Percentiles rank a stretch among this genome's conserved stretches.
These are phyloP conservation scores for Glareola pratincola DNA, from an alignment of 2,113 vertebrate genomes.

Conservation along the genomic window DNA sequence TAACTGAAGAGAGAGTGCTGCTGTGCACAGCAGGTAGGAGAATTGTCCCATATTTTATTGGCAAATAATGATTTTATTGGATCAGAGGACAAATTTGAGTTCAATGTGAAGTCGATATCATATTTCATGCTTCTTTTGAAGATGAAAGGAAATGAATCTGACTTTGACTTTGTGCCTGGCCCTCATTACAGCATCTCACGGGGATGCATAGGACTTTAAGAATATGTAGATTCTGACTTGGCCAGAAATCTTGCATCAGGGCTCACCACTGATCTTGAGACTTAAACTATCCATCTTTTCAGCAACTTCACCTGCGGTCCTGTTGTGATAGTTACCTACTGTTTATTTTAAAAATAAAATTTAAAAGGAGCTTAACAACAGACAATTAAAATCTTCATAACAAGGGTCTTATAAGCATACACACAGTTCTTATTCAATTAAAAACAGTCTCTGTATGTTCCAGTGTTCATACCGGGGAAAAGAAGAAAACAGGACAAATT, in stretches of 20 bases:
- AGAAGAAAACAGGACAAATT: not conserved
- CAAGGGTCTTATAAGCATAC: rapidly evolving
- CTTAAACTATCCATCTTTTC: not conserved
- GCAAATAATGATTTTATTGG: slow-evolving; percentile 17
- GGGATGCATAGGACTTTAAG: not conserved
- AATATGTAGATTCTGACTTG: not conserved
- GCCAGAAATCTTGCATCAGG: not conserved
- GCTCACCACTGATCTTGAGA: not conserved
- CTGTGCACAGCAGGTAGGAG: not conserved
- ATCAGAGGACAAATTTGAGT: not conserved
- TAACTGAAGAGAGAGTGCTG: not conserved
- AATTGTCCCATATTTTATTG: not conserved
- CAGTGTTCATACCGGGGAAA: not conserved
- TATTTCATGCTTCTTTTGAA: not conserved
- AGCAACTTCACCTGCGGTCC: not conserved
- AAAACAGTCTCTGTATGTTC: not conserved
- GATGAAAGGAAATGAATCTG: not conserved
- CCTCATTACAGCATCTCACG: not conserved
- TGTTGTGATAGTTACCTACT: not conserved
- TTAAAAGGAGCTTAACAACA: not conserved
- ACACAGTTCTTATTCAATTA: not conserved
- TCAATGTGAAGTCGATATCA: not conserved
- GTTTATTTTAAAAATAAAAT: not conserved
- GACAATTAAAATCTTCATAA: not conserved
- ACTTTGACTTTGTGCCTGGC: not conserved